Evolutionary conservation across 2,888 invertebrate species (phyloP).

Genomic region (Germaria angustata): DNA sequence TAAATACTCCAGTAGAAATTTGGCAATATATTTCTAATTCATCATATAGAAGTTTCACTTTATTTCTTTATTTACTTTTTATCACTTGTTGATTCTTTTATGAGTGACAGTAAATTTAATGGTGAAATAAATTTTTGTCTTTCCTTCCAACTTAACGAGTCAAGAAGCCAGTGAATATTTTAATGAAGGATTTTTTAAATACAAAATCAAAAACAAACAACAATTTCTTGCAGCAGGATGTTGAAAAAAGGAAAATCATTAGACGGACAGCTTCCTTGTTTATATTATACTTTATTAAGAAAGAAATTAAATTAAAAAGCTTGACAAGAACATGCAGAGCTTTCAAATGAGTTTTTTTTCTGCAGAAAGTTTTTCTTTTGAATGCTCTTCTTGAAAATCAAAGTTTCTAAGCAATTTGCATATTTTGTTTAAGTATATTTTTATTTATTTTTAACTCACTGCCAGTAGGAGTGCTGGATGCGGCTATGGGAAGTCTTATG

Average conservation of each 20-base stretch:
- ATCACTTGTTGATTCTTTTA: slow-evolving; percentile 52
- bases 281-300: neutral
- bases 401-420: neutral
- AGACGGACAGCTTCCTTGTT: neutral
- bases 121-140: slow-evolving; percentile 21
- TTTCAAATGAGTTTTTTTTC: neutral
- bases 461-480: neutral
- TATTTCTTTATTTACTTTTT: slow-evolving; percentile 8
- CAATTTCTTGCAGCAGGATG: slow-evolving; percentile 11
- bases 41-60: neutral
- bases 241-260: neutral
- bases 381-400: neutral
- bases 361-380: neutral
- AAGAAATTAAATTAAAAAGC: slow-evolving; percentile 9
- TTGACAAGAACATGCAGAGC: neutral
- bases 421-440: neutral
- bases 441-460: neutral
- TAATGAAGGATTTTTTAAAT: slow-evolving; percentile 22
- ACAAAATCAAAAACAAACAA: slow-evolving; percentile 3
- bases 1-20: too few species aligned
- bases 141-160: neutral
- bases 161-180: neutral
- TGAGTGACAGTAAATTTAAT: slow-evolving; percentile 11
- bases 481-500: too few species aligned
- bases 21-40: too few species aligned